Conservation (phyloP, 1,140 invertebrate genomes). For the Parasteatoda tepidariorum region DNA sequence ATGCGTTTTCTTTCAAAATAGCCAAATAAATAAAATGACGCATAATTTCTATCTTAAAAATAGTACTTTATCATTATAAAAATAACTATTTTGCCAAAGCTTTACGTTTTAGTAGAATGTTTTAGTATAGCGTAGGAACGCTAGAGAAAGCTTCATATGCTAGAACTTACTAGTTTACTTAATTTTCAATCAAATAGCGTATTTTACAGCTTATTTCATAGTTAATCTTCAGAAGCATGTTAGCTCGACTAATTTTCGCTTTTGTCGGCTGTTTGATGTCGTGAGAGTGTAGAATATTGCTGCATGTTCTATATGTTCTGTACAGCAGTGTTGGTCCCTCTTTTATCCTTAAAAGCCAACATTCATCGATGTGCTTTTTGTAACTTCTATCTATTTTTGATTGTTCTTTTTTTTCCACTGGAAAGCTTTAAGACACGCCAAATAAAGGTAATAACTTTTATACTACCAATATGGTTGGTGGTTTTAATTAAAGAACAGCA, state of each 20-base stretch:
- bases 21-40: too few species aligned
- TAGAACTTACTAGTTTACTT: too few species aligned
- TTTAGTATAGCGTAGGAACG: too few species aligned
- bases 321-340: conserved; percentile 1
- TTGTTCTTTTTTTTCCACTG: background rate
- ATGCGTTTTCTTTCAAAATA: too few species aligned
- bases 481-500: background rate
- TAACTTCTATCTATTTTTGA: background rate
- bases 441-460: background rate
- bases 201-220: too few species aligned
- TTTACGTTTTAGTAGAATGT: too few species aligned
- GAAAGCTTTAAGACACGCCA: background rate
- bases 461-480: too few species aligned
- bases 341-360: background rate
- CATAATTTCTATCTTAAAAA: too few species aligned
- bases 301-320: conserved; percentile 25
- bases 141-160: too few species aligned
- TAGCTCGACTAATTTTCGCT: background rate
- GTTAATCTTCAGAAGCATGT: background rate
- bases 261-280: conserved; percentile 16
- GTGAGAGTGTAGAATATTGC: background rate
- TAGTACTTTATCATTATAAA: too few species aligned
- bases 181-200: too few species aligned
- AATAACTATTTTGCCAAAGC: too few species aligned
- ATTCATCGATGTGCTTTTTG: conserved; percentile 8